These are phyloP conservation scores for Coregonus clupeaformis DNA, from an alignment of 2,113 vertebrate genomes.

Conservation along the genomic window DNA sequence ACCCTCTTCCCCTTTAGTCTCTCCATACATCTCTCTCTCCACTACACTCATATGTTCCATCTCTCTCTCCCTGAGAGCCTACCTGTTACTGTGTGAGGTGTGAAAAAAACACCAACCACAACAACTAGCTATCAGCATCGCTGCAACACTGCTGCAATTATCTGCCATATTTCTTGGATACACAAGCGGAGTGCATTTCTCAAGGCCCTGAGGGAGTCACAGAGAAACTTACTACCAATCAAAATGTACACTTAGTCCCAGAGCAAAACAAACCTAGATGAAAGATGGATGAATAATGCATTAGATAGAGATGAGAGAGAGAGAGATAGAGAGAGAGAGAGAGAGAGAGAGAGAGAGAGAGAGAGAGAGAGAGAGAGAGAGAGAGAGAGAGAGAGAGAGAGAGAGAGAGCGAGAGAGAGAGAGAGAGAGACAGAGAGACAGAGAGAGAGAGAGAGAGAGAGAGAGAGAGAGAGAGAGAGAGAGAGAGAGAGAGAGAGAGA, in stretches of 20 bases:
- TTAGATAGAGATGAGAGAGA: constrained; percentile 11
- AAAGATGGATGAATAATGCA: constrained; percentile 55
- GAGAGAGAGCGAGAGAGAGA: background rate
- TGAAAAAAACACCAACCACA: constrained; percentile 45
- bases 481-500: too few relatives aligned
- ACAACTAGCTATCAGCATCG: constrained; percentile 29
- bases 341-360: too few relatives aligned
- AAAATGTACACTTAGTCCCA: constrained; percentile 60
- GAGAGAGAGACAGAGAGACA: constrained; percentile 7
- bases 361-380: too few relatives aligned
- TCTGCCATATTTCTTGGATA: constrained; percentile 47
- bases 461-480: too few relatives aligned
- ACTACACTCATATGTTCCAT: constrained; percentile 24
- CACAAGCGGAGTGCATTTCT: constrained; percentile 36
- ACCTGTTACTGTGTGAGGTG: constrained; percentile 27
- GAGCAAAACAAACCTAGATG: constrained; percentile 62
- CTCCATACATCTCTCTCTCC: constrained; percentile 1
- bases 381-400: too few relatives aligned
- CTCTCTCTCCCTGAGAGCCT: constrained; percentile 29
- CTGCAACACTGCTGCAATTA: constrained; percentile 56
- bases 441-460: background rate
- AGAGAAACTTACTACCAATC: constrained; percentile 53
- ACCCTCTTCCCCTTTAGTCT: constrained; percentile 28
- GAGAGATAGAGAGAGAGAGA: background rate
- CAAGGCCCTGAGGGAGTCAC: constrained; percentile 27